These are phyloP conservation scores for Porites divaricata DNA, from an alignment of 92 coral and sea anemone genomes.

Conservation along the genomic window DNA sequence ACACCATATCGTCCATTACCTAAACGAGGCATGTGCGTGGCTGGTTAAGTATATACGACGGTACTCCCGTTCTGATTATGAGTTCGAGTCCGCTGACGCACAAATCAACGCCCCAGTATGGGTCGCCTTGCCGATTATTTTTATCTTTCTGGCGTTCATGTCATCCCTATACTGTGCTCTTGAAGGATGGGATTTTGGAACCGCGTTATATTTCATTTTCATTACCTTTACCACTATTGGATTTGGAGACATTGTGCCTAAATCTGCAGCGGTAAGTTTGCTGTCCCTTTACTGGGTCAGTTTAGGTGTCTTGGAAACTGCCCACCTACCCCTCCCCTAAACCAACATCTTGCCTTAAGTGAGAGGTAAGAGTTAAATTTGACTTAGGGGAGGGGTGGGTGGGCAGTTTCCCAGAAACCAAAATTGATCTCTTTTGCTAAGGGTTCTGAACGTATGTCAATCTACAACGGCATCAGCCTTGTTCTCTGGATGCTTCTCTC, in stretches of 20 bases:
- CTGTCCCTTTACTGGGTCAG: not conserved
- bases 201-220: constrained; percentile 88
- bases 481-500: no score
- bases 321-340: no score
- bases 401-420: no score
- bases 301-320: no score
- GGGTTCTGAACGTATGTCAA: no score
- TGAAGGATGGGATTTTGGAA: constrained; percentile 95
- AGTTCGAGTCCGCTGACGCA: constrained; percentile 76
- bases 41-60: constrained; percentile 67
- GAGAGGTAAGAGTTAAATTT: no score
- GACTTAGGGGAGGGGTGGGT: no score
- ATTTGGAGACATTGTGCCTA: constrained; percentile 91
- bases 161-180: constrained; percentile 82
- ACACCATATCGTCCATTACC: constrained; percentile 76
- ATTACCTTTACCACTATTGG: constrained; percentile 96
- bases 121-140: constrained; percentile 84
- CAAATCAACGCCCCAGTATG: constrained; percentile 89
- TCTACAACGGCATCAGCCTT: no score
- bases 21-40: constrained; percentile 87
- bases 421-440: no score
- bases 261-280: constrained; percentile 78
- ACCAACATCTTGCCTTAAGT: no score
- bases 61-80: constrained; percentile 63
- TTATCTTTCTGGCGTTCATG: constrained; percentile 82